Evolutionary conservation across 2,888 invertebrate species (phyloP), one percentile per base, ranked within the genome.

Genomic region (Mycalesis mineus): DNA sequence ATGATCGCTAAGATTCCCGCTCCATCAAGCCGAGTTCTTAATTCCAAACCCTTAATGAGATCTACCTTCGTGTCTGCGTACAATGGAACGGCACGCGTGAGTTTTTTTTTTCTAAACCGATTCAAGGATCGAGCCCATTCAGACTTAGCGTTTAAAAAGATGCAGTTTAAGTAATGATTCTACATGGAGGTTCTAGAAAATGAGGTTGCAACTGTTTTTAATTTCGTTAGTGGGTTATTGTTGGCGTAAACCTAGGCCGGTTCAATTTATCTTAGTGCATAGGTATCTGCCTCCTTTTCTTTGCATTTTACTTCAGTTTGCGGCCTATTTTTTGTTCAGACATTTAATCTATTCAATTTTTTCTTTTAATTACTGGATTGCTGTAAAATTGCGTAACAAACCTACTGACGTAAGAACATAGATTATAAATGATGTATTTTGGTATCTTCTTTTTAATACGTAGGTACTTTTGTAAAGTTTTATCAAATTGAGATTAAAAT

Each of bases 1-100:
- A 88, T 85, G 88, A 88, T 84, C 84, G 80, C 83, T 80, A 88
- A 88, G 88, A 86, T 81, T 82, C 77, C 73, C 81, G 82, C 86
- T 80, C 74, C 86, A 88, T 84, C 78, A 82, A 77, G 66, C 76
- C 66, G 77, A 70, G 84, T 83, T 88, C 88, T 84, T 84, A 80
- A 82, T 84, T 82, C 81, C 78, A 71, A 70, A 82, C 82, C 74
- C 78, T 80, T 88, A 88, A 88, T 88, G 88, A 88, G 88, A 88
- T 87, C 82, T 78, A 85, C 85, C 87, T 86, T 81, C 69, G 80
- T 82, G 81, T 84, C 84, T 81, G 69, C 76, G 76, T 84, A 88
- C 86, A 88, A 88, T 88, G 78, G 78, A 75, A 78, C 77, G 82
- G 74, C 78, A 80, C 82, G 84, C 82, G 83, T 88, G 81, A 76